These are phyloP conservation scores for Neodiprion lecontei DNA, from an alignment of 1,140 invertebrate species.

Conservation along the genomic window DNA sequence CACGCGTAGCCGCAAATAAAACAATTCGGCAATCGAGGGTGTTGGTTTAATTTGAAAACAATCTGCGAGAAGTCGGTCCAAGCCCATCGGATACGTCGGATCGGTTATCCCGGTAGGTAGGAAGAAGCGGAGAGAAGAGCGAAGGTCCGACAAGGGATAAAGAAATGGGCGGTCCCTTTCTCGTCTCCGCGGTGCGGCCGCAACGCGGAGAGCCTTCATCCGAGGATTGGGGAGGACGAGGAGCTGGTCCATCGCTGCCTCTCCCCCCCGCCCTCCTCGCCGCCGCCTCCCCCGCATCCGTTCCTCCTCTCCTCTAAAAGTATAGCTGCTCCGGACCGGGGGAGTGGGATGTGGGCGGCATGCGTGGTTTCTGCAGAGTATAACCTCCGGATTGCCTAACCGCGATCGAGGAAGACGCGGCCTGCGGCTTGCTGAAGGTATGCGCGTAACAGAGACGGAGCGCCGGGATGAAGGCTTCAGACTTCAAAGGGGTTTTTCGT, in stretches of 20 bases:
- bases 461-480: no score
- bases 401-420: no score
- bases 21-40: background rate
- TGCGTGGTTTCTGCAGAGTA: background rate
- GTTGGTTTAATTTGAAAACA: slow-evolving; percentile 1
- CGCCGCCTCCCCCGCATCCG: slow-evolving; percentile 3
- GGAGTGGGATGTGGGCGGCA: slow-evolving; percentile 16
- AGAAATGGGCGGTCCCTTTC: slow-evolving; percentile 58
- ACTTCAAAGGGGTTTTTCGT: no score
- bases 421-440: no score
- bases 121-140: background rate
- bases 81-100: background rate
- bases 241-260: slow-evolving; percentile 42
- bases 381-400: no score
- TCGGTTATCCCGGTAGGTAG: background rate
- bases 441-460: no score
- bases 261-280: slow-evolving; percentile 25
- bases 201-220: slow-evolving; percentile 24
- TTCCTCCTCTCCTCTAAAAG: background rate
- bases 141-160: slow-evolving; percentile 38
- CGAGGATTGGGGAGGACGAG: slow-evolving; percentile 41
- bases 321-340: slow-evolving; percentile 17
- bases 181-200: slow-evolving; percentile 33
- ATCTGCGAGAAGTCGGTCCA: background rate
- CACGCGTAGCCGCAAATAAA: no score